Evolutionary conservation across 2,113 vertebrate species (phyloP).

Genomic region (Colius striatus): DNA sequence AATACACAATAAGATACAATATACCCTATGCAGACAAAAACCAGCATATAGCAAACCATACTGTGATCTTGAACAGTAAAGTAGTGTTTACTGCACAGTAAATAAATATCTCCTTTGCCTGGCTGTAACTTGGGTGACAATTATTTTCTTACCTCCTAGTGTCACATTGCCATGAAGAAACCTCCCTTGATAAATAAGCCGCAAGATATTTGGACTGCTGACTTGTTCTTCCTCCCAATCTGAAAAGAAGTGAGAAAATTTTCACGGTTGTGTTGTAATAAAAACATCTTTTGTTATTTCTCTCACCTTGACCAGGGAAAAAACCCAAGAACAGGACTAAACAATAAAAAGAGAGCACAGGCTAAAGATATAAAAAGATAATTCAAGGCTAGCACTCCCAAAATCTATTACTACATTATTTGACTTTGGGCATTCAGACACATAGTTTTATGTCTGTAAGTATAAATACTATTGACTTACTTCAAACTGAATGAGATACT

Average conservation of each 20-base stretch:
- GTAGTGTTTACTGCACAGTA: neutral
- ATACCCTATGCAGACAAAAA: neutral
- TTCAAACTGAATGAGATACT: neutral
- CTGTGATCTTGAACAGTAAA: neutral
- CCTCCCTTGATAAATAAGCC: constrained; percentile 98
- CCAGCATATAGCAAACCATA: neutral
- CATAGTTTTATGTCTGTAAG: neutral
- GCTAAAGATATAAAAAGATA: neutral
- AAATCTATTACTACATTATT: neutral
- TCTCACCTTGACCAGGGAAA: neutral
- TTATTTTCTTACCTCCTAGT: constrained; percentile 88
- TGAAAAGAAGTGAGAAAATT: constrained; percentile 66
- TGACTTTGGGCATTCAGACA: neutral
- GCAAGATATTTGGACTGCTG: constrained; percentile 95
- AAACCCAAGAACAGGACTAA: neutral
- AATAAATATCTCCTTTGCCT: neutral
- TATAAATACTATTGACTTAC: neutral
- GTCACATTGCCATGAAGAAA: constrained; percentile 99
- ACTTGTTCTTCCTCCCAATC: constrained; percentile 98
- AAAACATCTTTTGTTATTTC: neutral
- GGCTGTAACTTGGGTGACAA: neutral
- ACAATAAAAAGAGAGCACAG: neutral
- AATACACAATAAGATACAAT: neutral
- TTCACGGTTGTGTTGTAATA: neutral
- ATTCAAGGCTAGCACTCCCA: neutral